phyloP scores from a whole-genome alignment of 2,888 invertebrate genomes.

The Ceratothoa steindachneri region DNA sequence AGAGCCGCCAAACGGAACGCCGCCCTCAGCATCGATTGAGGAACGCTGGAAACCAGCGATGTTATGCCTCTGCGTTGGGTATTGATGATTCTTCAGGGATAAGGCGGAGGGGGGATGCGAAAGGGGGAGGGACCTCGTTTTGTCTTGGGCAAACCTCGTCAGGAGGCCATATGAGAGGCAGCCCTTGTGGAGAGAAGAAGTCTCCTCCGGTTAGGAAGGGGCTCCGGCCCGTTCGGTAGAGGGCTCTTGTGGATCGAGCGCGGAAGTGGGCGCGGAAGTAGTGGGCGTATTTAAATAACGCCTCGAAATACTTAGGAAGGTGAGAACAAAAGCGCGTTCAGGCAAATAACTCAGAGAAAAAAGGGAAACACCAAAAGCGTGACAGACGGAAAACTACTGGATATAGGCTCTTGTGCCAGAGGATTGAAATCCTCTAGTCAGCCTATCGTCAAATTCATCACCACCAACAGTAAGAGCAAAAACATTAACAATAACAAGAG shows the following conservation, averaged over 20 bases:
- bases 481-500: not conserved
- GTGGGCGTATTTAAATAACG: not conserved
- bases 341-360: not conserved
- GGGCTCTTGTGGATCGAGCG: not conserved
- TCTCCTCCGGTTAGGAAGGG: conserved; percentile 9
- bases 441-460: no score
- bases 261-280: conserved; percentile 5
- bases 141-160: conserved; percentile 15
- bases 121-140: conserved; percentile 10
- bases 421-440: no score
- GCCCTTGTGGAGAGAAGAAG: conserved; percentile 8
- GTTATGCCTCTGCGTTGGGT: conserved; percentile 15
- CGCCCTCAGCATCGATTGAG: conserved; percentile 13
- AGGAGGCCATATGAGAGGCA: conserved; percentile 15
- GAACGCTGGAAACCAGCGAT: conserved; percentile 1
- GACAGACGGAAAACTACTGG: not conserved
- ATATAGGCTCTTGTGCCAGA: no score
- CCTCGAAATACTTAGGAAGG: not conserved
- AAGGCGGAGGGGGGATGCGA: conserved; percentile 6
- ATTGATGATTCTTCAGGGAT: conserved; percentile 14
- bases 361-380: not conserved
- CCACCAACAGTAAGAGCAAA: not conserved
- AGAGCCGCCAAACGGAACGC: not conserved
- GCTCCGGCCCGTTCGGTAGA: not conserved
- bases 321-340: not conserved